A percentile compares a stretch with the other conserved stretches of the same genome.
These are phyloP conservation scores for Coecobrya sp. DNA, from an alignment of 2,888 invertebrate genomes.

Conservation along the genomic window DNA sequence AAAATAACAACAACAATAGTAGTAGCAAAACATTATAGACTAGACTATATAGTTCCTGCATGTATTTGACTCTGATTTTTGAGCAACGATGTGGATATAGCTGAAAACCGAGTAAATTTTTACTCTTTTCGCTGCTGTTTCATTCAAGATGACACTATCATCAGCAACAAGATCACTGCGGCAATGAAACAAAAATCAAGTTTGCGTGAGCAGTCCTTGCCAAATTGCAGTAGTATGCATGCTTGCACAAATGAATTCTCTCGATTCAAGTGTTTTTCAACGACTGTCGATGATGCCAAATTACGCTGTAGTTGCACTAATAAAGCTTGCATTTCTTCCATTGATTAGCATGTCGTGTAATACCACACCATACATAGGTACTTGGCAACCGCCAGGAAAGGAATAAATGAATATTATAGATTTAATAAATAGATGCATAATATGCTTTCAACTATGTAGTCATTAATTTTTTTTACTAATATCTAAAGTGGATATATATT, in stretches of 20 bases:
- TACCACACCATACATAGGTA: neutral
- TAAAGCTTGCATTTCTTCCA: conserved; percentile 3
- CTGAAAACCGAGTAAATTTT: neutral
- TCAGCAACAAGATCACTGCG: neutral
- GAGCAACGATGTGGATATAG: neutral
- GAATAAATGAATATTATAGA: neutral
- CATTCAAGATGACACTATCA: neutral
- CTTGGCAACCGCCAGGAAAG: neutral
- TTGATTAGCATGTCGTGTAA: neutral
- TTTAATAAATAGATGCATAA: neutral
- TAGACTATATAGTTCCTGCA: neutral
- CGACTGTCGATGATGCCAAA: conserved; percentile 13
- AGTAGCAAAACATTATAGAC: neutral
- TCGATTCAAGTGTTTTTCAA: conserved; percentile 8
- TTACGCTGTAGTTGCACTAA: neutral
- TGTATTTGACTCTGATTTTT: neutral
- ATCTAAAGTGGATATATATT: neutral
- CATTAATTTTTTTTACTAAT: neutral
- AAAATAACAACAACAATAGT: neutral
- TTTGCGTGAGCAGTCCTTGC: neutral
- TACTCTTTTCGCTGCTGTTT: neutral
- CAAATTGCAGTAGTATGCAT: conserved; percentile 7
- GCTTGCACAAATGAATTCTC: neutral
- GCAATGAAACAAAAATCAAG: conserved; percentile 18
- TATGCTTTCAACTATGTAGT: neutral